Evolutionary conservation across 2,888 invertebrate genomes (phyloP).

Genomic region (Tinea trinotella): DNA sequence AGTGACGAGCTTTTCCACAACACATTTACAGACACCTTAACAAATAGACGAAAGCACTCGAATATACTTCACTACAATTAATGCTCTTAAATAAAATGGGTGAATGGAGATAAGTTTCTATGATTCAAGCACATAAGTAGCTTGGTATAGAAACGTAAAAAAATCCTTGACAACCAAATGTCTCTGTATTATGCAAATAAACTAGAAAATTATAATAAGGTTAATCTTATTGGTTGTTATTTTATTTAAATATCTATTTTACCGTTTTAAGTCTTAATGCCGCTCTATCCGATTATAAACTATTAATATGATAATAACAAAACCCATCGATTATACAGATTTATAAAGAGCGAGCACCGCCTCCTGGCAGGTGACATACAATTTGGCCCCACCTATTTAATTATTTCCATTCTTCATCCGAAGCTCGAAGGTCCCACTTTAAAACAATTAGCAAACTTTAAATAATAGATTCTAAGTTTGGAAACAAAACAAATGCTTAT

Average conservation of each 20-base stretch:
- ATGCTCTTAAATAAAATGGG: too few relatives aligned
- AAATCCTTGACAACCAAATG: too few relatives aligned
- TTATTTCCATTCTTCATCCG: slow-evolving; percentile 45
- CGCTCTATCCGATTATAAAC: too few relatives aligned
- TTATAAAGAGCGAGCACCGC: slow-evolving; percentile 5
- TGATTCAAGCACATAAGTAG: too few relatives aligned
- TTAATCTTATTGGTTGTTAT: too few relatives aligned
- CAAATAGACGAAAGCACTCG: not conserved
- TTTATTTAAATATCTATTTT: too few relatives aligned
- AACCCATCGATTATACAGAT: not conserved
- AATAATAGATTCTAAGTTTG: slow-evolving; percentile 9
- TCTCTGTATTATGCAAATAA: too few relatives aligned
- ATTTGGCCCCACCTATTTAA: slow-evolving; percentile 36
- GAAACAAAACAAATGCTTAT: not conserved
- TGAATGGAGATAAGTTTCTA: too few relatives aligned
- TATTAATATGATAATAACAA: not conserved
- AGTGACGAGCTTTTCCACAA: slow-evolving; percentile 4
- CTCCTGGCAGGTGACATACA: slow-evolving; percentile 40
- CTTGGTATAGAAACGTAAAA: too few relatives aligned
- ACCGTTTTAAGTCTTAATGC: too few relatives aligned
- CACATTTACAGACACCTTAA: not conserved
- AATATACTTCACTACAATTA: not conserved
- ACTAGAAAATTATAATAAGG: too few relatives aligned
- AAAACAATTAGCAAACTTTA: slow-evolving; percentile 45
- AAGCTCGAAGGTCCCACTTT: slow-evolving; percentile 40